phyloP scores from a whole-genome alignment of 2,797 vertebrate genomes.

The Selene dorsalis region DNA sequence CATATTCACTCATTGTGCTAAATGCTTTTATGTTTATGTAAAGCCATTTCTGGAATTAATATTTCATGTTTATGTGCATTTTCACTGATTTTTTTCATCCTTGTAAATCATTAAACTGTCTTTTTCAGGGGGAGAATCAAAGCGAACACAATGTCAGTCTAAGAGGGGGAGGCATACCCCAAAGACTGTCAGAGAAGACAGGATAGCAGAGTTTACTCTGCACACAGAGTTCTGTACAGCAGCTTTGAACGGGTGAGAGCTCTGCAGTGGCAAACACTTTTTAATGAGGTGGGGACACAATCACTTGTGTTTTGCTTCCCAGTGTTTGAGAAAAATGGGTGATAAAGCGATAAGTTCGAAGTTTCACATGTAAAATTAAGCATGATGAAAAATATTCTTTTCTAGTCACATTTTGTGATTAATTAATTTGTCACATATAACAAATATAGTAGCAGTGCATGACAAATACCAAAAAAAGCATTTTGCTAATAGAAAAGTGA shows the following conservation, averaged over 20 bases:
- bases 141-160: slow-evolving; percentile 83
- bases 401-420: slow-evolving; percentile 45
- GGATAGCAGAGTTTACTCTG: slow-evolving; percentile 73
- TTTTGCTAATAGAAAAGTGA: slow-evolving; percentile 38
- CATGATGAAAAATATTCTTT: slow-evolving; percentile 30
- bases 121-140: slow-evolving; percentile 77
- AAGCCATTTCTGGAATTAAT: slow-evolving; percentile 83
- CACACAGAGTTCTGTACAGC: slow-evolving; percentile 64
- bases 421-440: slow-evolving; percentile 51
- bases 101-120: slow-evolving; percentile 82
- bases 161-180: slow-evolving; percentile 75
- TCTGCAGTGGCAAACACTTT: slow-evolving; percentile 71
- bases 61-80: slow-evolving; percentile 85
- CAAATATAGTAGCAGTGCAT: slow-evolving; percentile 50
- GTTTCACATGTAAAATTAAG: slow-evolving; percentile 39
- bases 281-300: slow-evolving; percentile 80
- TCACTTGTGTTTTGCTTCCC: slow-evolving; percentile 62
- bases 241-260: slow-evolving; percentile 72
- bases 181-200: slow-evolving; percentile 76
- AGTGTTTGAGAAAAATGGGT: slow-evolving; percentile 55
- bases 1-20: slow-evolving; percentile 83
- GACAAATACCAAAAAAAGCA: slow-evolving; percentile 34
- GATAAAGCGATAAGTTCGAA: slow-evolving; percentile 65
- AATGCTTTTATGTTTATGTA: slow-evolving; percentile 87
- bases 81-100: slow-evolving; percentile 62